Evolutionary conservation across 2,797 vertebrate species (phyloP), one percentile per base, ranked within the genome.

Genomic region (Eulemur albifrons): DNA sequence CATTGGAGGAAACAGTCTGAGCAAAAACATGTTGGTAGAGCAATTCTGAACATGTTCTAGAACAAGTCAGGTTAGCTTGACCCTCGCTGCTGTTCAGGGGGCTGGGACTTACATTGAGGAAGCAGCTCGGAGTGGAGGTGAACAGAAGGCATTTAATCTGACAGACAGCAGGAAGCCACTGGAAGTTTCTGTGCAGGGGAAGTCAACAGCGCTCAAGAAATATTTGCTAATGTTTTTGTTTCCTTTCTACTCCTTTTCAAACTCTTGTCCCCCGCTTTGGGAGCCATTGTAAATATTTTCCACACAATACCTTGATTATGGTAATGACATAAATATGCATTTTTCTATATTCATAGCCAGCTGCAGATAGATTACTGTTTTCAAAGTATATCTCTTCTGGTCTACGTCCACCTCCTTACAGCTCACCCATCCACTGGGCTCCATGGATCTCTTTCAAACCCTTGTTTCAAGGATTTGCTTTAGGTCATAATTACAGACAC

Each of bases 401-500:
- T 20, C n/a, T 15, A 43, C 5, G 38, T 13, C 6, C 63, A 65
- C n/a, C 9, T 73, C 43, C 10, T 59, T 18, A 7, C 17, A 20
- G 45, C 48, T 82, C 59, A 35, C 11, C 80, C 32, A 63, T 23
- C 69, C 43, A 35, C 32, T 17, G 8, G 7, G 48, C 32, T 80
- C 43, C 27, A 4, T 5, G 61, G 5, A 7, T 59, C n/a, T 76
- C 70, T 32, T 45, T 61, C 20, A 81, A 75, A 45, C 23, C 65
- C 54, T 67, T 27, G 48, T 82, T 88, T 92, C 43, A 89, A 38
- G 8, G 12, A 89, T 85, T 86, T 93, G 75, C 93, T 97, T 94
- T 54, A 70, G 93, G 92, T 92, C 89, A 86, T 91, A 94, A 96
- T 83, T 69, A 94, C 81, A 94, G 14, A 92, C 94, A 93, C 48